Evolutionary conservation across 92 coral and sea anemone species (phyloP), one percentile per base, ranked within the genome.

Genomic region (Zoanthus sansibaricus): DNA sequence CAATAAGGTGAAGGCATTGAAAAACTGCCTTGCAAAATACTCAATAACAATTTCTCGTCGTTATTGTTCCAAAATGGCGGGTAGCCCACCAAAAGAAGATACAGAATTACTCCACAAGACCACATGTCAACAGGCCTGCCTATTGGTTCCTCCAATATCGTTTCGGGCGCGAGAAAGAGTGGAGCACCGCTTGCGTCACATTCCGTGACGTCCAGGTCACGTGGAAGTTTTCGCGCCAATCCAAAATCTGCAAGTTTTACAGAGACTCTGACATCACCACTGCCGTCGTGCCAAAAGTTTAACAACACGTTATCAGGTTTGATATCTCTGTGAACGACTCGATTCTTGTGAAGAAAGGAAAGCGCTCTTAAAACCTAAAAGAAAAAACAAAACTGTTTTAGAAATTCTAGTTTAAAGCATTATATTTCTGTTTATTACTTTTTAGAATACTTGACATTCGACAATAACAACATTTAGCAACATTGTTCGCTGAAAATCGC

Each of bases 11-110:
- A 68, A 0, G 93, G 61, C 67, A 92, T 87, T 56, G 95, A 85
- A 25, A 88, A 94, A 73, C 88, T 93, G 2, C 98, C 95, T 58
- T 95, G 91, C 17, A 91, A 82, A 42, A 95, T 95, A 5, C 96
- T 93, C 67, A 97, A 68, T 66, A 97, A 75, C 83, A 97, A 78
- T 71, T 93, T 89, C 59, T 95, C 95, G 68, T 91, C 95, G 73
- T 89, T 93, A 77, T 91, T 90, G 77, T 91, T 91, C 99, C 99
- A 97, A 76, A 97, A 97, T 78, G 99, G 99, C 59, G 99, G 99
- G 46, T 95, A 90, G 3, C 99, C 99, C n/a, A 91, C 95, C 15
- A 97, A 88, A 33, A 97, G 73, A 5, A 97, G 89, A 75, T 97
- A 94, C 55, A 97, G 30, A 13, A 97, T 90, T 8, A 97, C 95